Evolutionary conservation across 1,140 invertebrate genomes (phyloP).

Genomic region (Caligus rogercresseyi): DNA sequence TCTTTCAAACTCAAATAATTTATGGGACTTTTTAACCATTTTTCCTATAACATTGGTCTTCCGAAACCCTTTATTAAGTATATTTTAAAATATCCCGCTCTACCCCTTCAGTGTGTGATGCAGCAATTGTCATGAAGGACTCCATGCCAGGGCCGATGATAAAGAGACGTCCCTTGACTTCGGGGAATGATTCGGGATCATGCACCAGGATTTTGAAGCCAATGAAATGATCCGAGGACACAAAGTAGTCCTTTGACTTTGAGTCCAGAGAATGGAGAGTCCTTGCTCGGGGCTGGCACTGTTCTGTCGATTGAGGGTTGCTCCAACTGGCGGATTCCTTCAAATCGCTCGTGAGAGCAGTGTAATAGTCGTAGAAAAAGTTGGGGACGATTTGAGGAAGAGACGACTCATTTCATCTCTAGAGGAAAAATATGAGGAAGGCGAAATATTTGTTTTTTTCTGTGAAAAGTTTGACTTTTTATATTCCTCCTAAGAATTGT

Average conservation of each 20-base stretch:
- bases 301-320: constrained; percentile 21
- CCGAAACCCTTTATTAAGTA: too few species aligned
- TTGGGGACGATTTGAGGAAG: constrained; percentile 20
- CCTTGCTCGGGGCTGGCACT: constrained; percentile 27
- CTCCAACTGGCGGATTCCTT: not conserved
- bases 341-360: not conserved
- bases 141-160: constrained; percentile 20
- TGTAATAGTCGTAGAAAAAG: not conserved
- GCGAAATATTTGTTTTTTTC: constrained; percentile 24
- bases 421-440: constrained; percentile 27
- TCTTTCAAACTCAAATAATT: too few species aligned
- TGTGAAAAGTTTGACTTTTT: too few species aligned
- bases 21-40: too few species aligned
- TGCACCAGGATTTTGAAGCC: constrained; percentile 29
- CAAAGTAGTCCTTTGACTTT: constrained; percentile 28
- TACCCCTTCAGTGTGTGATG: constrained; percentile 6
- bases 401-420: constrained; percentile 25
- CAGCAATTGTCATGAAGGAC: constrained; percentile 6
- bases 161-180: constrained; percentile 19
- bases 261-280: constrained; percentile 29
- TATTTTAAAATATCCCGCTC: too few species aligned
- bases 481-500: too few species aligned
- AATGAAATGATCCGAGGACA: constrained; percentile 24
- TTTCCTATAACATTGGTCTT: too few species aligned
- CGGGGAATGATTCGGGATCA: constrained; percentile 20